These are phyloP conservation scores for Galeopsomyia nigrocyanea DNA, from an alignment of 2,888 invertebrate genomes.

Conservation along the genomic window DNA sequence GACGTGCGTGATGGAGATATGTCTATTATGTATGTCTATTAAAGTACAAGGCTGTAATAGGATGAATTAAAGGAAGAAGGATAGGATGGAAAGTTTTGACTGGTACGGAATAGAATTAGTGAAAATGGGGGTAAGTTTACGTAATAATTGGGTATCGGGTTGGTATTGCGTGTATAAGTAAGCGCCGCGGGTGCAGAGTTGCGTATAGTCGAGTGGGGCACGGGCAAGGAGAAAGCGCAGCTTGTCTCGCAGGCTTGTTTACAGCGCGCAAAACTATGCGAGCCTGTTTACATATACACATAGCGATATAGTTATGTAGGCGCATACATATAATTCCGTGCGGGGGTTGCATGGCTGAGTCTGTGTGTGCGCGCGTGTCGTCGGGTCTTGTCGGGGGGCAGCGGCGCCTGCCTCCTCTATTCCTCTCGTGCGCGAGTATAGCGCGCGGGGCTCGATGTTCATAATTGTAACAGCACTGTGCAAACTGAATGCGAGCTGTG, in stretches of 20 bases:
- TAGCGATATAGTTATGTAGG: too few species aligned
- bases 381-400: constrained; percentile 3
- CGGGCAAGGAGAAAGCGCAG: neutral
- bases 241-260: constrained; percentile 30
- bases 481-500: constrained; percentile 13
- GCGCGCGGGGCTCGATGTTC: constrained; percentile 17
- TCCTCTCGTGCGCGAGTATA: neutral
- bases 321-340: constrained; percentile 28
- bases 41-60: too few species aligned
- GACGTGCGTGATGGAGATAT: too few species aligned
- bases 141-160: too few species aligned
- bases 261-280: constrained; percentile 34
- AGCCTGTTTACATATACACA: constrained; percentile 19
- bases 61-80: too few species aligned
- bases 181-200: neutral
- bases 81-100: too few species aligned
- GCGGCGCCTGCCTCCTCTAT: neutral
- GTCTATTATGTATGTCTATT: too few species aligned
- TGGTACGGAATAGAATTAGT: too few species aligned
- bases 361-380: neutral
- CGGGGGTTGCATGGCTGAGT: neutral
- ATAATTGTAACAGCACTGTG: constrained; percentile 31
- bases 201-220: neutral
- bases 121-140: too few species aligned
- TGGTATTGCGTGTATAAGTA: too few species aligned